Evolutionary conservation across 2,113 vertebrate species (phyloP).

Genomic region (Terrapene triunguis): DNA sequence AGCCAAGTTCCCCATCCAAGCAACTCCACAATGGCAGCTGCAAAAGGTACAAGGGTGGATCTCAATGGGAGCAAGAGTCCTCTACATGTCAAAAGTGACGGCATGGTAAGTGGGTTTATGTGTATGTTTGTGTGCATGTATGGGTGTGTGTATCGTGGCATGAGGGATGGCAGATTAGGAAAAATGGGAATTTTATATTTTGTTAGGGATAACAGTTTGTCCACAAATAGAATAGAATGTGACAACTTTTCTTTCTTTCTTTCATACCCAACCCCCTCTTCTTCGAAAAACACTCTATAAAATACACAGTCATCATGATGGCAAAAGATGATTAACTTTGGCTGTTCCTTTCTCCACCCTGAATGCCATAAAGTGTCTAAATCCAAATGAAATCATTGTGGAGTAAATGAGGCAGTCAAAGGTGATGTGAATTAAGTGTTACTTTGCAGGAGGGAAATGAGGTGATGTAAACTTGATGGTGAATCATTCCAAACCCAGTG

Average conservation of each 20-base stretch:
- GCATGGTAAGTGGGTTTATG: slow-evolving; percentile 10
- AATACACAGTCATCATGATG: not conserved
- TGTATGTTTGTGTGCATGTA: not conserved
- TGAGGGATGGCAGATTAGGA: not conserved
- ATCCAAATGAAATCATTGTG: not conserved
- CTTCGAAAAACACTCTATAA: not conserved
- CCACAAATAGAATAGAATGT: not conserved
- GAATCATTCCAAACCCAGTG: slow-evolving; percentile 31
- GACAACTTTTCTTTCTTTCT: not conserved
- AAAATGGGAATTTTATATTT: not conserved
- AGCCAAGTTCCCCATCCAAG: not conserved
- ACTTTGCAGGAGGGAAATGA: not conserved
- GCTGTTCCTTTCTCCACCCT: not conserved
- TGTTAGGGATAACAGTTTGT: not conserved
- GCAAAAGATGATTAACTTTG: not conserved
- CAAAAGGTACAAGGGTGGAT: slow-evolving; percentile 44
- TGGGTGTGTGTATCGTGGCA: slow-evolving; percentile 17
- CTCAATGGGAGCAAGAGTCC: not conserved
- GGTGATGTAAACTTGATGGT: not conserved
- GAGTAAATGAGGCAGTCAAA: not conserved
- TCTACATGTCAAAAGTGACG: not conserved
- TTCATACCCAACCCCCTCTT: not conserved
- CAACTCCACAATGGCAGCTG: not conserved
- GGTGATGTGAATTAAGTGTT: not conserved
- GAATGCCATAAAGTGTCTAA: not conserved